Conservation (phyloP, 2,888 invertebrate species). For the Orchesellides sinensis region DNA sequence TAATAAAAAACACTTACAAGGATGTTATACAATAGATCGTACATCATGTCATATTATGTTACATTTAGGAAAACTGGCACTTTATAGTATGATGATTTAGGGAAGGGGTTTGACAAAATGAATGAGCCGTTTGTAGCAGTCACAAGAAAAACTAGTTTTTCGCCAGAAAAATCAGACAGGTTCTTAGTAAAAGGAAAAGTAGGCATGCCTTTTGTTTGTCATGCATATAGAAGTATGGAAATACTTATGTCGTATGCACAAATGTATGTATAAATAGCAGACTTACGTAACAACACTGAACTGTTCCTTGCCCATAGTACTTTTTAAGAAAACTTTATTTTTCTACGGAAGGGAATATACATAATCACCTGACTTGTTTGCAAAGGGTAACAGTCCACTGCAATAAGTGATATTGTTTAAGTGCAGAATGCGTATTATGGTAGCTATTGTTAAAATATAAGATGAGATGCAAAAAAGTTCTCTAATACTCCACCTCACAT, state of each 20-base stretch:
- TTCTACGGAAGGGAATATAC: background rate
- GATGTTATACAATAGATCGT: no score
- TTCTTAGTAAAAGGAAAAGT: background rate
- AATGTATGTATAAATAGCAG: no score
- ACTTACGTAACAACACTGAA: no score
- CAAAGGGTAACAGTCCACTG: background rate
- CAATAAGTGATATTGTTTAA: background rate
- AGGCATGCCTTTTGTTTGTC: background rate
- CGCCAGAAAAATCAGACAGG: background rate
- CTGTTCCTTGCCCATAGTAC: no score
- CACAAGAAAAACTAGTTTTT: slow-evolving; percentile 2
- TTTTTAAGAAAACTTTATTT: background rate
- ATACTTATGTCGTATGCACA: no score
- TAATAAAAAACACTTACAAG: no score
- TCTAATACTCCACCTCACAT: no score
- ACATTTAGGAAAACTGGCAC: background rate
- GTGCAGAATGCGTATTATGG: no score
- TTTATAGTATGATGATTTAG: slow-evolving; percentile 11
- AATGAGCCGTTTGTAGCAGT: slow-evolving; percentile 20
- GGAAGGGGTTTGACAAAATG: slow-evolving; percentile 10
- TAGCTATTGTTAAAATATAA: no score
- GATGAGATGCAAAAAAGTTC: no score
- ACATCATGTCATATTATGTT: no score
- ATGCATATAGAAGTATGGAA: no score
- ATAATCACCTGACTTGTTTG: background rate